phyloP scores from a whole-genome alignment of 2,113 vertebrate genomes.

The Trogon melanurus region DNA sequence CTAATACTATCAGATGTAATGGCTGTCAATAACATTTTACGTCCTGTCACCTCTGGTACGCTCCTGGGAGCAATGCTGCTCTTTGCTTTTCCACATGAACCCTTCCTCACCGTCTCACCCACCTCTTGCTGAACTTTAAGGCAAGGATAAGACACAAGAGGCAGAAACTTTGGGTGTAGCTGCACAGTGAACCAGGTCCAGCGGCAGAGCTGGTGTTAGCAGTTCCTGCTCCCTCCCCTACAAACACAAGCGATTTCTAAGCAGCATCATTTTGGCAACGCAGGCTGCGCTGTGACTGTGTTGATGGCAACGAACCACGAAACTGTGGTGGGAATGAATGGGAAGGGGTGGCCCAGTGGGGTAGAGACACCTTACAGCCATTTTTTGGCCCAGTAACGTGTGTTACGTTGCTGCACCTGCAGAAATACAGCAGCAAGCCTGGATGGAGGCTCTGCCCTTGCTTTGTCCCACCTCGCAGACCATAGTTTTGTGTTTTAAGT shows the following conservation, averaged over 20 bases:
- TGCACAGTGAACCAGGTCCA: neutral
- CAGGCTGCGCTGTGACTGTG: neutral
- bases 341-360: neutral
- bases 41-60: neutral
- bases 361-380: neutral
- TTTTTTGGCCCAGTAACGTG: neutral
- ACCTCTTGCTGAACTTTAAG: neutral
- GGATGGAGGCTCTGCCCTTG: neutral
- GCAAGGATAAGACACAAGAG: neutral
- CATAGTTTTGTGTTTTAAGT: neutral
- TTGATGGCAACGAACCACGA: neutral
- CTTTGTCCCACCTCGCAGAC: neutral
- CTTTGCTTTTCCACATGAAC: neutral
- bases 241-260: neutral
- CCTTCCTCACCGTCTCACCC: neutral
- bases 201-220: rapidly evolving
- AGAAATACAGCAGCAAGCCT: neutral
- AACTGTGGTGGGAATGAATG: neutral
- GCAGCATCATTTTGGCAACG: neutral
- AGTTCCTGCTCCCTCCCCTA: neutral
- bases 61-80: neutral
- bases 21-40: conserved; percentile 47
- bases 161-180: neutral
- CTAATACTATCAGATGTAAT: conserved; percentile 45
- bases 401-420: neutral